phyloP scores from a whole-genome alignment of 30 jellyfish, hydroid and myxozoan genomes.

The Chironex yamaguchii region DNA sequence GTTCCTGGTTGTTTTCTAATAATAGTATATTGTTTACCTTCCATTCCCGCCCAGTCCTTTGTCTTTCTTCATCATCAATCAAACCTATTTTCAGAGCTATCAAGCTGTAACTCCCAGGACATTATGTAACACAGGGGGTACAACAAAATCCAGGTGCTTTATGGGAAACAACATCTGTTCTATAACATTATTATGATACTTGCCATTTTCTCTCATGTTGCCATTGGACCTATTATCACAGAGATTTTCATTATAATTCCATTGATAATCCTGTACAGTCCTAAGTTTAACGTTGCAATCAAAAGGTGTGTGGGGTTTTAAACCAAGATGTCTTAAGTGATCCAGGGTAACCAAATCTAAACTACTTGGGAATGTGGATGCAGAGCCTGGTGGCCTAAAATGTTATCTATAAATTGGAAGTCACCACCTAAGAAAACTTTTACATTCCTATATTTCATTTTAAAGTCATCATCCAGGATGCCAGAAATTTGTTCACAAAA shows the following conservation, averaged over 20 bases:
- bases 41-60: conserved; percentile 37
- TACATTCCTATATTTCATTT: conserved; percentile 60
- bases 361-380: conserved; percentile 16
- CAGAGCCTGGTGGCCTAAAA: conserved; percentile 54
- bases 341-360: conserved; percentile 19
- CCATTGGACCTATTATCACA: conserved; percentile 58
- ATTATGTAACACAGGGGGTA: conserved; percentile 37
- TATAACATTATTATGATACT: conserved; percentile 35
- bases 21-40: conserved; percentile 7
- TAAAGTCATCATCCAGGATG: conserved; percentile 11
- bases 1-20: conserved; percentile 11
- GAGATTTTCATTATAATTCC: conserved; percentile 25
- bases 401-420: conserved; percentile 31
- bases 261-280: conserved; percentile 8
- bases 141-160: conserved; percentile 30
- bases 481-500: conserved; percentile 2
- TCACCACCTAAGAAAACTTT: conserved; percentile 24
- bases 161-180: conserved; percentile 52
- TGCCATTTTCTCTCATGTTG: conserved; percentile 40
- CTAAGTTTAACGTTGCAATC: background rate
- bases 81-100: background rate
- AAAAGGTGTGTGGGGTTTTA: conserved; percentile 10
- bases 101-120: conserved; percentile 45
- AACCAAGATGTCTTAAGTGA: conserved; percentile 17
- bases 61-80: no score